Base-by-base conservation (phyloP, 2,888 invertebrate genomes). In the Macrophya alboannulata region DNA sequence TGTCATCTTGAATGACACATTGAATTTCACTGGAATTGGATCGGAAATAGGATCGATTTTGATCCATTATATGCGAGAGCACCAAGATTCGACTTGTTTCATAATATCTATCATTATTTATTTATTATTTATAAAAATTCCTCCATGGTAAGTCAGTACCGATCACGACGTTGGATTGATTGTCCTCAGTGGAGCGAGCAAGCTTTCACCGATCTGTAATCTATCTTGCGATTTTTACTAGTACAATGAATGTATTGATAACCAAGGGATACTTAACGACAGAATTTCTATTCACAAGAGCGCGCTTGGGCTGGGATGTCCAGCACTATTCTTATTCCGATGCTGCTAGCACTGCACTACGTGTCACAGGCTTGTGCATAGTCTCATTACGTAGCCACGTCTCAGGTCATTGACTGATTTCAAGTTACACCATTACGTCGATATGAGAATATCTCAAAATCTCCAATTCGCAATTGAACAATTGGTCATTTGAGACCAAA, bases 271-370 rank as follows among this genome's bases (percentile, higher is more conserved):
- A 94, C 31, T 86, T 92, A n/a, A 90, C 93, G 12, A 94, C 97
- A 15, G 94, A 95, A 79, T 97, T 95, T 90, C 89, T 96, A 88
- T 97, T 96, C 89, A 92, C 95, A 9, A 95, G 96, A 86, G 94
- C 95, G 59, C 95, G 95, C 89, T 95, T 97, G 71, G 94, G 95
- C 37, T 97, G 97, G 97, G 94, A 95, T n/a, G 93, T 96, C 48
- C 93, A 94, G 81, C 94, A 96, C 43, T 97, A 94, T 88, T 96
- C 96, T 0, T 92, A 94, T 55, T 97, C 94, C 90, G 94, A 94
- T 21, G 95, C 95, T 2, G 90, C 94, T 0, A 94, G 93, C 83
- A 95, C 95, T 4, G 88, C 95, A 0, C 92, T 95, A 55, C 93
- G 94, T 0, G 95, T 96, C 86, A 59, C 95, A 17, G 96, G 96